phyloP scores from a whole-genome alignment of 2,797 vertebrate species.

The Catamblyrhynchus diadema region DNA sequence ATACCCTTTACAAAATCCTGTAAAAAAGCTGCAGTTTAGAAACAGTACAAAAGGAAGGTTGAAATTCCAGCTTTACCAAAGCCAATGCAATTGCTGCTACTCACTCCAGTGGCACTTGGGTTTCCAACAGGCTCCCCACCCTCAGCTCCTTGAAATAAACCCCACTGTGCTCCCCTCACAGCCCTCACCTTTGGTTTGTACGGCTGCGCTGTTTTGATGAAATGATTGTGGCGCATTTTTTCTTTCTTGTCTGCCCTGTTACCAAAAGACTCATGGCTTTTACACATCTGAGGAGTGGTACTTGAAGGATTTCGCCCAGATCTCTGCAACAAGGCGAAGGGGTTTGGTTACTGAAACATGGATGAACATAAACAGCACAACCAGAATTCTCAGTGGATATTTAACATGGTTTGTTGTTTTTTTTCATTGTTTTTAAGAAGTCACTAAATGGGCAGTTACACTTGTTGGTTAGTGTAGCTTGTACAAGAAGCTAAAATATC shows the following conservation, averaged over 20 bases:
- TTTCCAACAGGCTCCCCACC: not conserved
- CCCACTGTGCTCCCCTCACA: fast-evolving
- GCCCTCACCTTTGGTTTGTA: slow-evolving; percentile 93
- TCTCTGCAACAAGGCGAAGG: slow-evolving; percentile 73
- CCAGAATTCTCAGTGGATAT: not conserved
- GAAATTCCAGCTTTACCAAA: not conserved
- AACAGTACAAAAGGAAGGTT: not conserved
- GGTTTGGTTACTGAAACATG: not conserved
- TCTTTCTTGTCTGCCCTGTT: slow-evolving; percentile 97
- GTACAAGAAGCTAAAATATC: not conserved
- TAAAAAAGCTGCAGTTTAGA: not conserved
- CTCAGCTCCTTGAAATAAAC: not conserved
- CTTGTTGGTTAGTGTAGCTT: not conserved
- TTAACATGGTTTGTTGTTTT: not conserved
- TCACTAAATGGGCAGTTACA: not conserved
- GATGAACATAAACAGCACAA: not conserved
- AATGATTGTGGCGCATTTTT: slow-evolving; percentile 97
- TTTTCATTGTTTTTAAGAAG: not conserved
- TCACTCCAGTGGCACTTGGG: not conserved
- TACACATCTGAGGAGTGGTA: slow-evolving; percentile 88
- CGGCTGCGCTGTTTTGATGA: slow-evolving; percentile 98
- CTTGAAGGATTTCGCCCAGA: slow-evolving; percentile 86
- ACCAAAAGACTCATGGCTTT: slow-evolving; percentile 91
- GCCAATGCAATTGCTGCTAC: not conserved
- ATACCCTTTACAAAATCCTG: not conserved